These are phyloP conservation scores for Ophioderma brevispina DNA, from an alignment of 35 echinoderm and acorn worm genomes.

Conservation along the genomic window DNA sequence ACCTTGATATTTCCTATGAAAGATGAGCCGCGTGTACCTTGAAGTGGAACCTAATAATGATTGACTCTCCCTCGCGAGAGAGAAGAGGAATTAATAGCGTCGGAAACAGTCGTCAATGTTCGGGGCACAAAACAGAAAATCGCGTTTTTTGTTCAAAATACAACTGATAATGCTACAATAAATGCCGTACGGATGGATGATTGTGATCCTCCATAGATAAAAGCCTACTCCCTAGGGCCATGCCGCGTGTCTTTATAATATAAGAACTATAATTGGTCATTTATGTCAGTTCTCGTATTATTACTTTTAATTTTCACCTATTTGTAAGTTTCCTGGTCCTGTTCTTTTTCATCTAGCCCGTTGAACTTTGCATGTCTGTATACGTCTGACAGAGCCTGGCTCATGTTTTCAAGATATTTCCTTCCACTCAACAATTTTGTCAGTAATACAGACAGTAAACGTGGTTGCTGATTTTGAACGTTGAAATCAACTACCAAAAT, in stretches of 20 bases:
- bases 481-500: neutral
- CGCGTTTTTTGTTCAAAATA: neutral
- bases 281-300: too few species aligned
- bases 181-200: neutral
- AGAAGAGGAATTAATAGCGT: neutral
- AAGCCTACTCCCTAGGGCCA: neutral
- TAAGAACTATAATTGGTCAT: too few species aligned
- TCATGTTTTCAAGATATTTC: neutral
- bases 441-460: neutral
- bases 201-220: neutral
- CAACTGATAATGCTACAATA: neutral
- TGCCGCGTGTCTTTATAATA: neutral
- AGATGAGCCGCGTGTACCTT: neutral
- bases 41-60: neutral
- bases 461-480: neutral
- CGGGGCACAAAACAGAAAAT: neutral
- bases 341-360: neutral
- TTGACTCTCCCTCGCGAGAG: neutral
- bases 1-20: too few species aligned
- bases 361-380: neutral
- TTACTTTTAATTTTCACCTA: conserved; percentile 3
- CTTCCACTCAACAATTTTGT: neutral
- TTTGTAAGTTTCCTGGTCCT: neutral
- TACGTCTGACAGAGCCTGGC: neutral
- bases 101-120: neutral